phyloP scores from a whole-genome alignment of 37 sponge, comb jelly and placozoan genomes.

The Hexactinellida sp. region DNA sequence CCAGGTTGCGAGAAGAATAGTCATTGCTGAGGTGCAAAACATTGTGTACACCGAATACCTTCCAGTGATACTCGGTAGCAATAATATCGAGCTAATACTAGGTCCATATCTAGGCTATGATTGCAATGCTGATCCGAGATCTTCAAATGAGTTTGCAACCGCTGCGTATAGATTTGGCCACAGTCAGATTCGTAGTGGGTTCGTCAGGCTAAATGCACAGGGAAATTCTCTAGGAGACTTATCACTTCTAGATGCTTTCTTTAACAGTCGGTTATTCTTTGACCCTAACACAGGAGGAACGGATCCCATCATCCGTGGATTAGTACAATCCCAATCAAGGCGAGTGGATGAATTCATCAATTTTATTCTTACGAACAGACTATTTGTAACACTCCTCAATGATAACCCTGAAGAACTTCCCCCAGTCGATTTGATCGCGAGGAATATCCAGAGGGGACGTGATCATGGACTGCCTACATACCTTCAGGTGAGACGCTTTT shows the following conservation, averaged over 20 bases:
- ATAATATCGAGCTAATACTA: constrained; percentile 19
- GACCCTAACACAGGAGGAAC: constrained; percentile 35
- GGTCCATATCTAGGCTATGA: constrained; percentile 42
- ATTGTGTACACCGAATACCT: constrained; percentile 67
- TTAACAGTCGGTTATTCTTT: constrained; percentile 26
- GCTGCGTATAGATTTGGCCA: constrained; percentile 81
- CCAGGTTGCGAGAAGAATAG: constrained; percentile 66
- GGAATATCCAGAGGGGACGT: constrained; percentile 76
- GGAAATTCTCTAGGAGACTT: constrained; percentile 32
- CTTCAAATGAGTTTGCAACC: constrained; percentile 50
- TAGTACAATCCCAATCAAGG: constrained; percentile 19
- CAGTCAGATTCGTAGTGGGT: constrained; percentile 43
- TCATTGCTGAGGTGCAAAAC: constrained; percentile 67
- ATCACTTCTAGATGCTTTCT: constrained; percentile 43
- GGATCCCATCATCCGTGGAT: constrained; percentile 52
- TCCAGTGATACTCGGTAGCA: constrained; percentile 38
- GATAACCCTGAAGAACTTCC: neutral
- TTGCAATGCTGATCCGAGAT: constrained; percentile 32
- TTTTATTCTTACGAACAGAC: constrained; percentile 33
- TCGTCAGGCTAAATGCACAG: constrained; percentile 33
- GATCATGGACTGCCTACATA: constrained; percentile 82
- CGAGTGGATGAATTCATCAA: constrained; percentile 53
- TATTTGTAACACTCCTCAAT: constrained; percentile 26
- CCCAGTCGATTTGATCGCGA: constrained; percentile 58
- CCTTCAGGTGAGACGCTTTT: constrained; percentile 39